Percentiles rank a stretch among this genome's conserved stretches.
Conservation (phyloP, 2,113 vertebrate genomes). For the Silurus glanis region DNA sequence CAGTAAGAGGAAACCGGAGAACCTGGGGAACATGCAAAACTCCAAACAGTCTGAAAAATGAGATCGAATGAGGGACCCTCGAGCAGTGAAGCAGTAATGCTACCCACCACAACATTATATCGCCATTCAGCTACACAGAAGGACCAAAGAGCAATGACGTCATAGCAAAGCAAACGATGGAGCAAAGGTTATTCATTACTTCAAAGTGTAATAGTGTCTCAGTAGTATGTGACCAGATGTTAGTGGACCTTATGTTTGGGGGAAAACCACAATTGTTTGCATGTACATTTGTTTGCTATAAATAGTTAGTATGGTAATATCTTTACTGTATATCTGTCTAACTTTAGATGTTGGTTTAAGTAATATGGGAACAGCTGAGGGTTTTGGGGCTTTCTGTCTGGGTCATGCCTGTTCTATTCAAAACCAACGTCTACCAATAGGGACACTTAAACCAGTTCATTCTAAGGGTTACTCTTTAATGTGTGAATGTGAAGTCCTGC, state of each 20-base stretch:
- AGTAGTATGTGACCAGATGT: background rate
- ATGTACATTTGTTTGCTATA: background rate
- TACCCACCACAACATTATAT: background rate
- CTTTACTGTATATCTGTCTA: background rate
- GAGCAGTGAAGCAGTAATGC: background rate
- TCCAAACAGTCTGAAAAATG: background rate
- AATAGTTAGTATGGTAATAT: background rate
- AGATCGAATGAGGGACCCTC: background rate
- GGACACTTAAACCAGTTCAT: background rate
- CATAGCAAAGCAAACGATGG: background rate
- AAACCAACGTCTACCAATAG: background rate
- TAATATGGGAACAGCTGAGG: background rate
- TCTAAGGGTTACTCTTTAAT: background rate
- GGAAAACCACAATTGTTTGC: background rate
- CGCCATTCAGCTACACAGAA: background rate
- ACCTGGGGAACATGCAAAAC: background rate
- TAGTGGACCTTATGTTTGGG: background rate
- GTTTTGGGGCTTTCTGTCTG: conserved; percentile 22
- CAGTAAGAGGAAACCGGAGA: background rate
- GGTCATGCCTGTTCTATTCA: conserved; percentile 18
- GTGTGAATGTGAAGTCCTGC: background rate
- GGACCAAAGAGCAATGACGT: background rate
- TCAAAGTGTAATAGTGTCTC: background rate
- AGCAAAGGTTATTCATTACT: background rate
- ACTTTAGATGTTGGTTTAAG: background rate